phyloP scores from a whole-genome alignment of 2,113 vertebrate species.

The Rattus norvegicus region DNA sequence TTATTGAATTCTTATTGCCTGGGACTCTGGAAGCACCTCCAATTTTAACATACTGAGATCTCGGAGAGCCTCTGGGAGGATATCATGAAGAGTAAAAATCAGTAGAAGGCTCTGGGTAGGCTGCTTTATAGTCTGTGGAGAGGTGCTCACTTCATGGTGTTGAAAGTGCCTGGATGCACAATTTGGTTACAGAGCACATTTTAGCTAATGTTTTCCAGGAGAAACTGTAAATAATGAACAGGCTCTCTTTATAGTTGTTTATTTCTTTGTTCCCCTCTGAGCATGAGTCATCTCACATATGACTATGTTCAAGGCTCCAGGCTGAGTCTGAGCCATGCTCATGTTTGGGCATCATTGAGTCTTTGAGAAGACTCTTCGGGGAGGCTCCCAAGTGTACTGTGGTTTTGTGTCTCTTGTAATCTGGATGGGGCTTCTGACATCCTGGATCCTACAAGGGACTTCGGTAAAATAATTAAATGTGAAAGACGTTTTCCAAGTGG shows the following conservation, averaged over 20 bases:
- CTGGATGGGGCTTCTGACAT: neutral
- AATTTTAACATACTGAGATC: conserved; percentile 10
- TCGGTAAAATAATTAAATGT: neutral
- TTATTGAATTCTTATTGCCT: neutral
- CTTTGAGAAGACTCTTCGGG: neutral
- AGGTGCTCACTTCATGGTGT: neutral
- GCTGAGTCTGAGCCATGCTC: neutral
- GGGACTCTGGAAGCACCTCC: neutral
- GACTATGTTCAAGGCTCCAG: neutral
- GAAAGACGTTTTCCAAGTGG: neutral
- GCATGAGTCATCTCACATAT: neutral
- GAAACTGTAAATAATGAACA: neutral
- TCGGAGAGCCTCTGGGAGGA: neutral
- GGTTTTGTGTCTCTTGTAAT: neutral
- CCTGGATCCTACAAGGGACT: neutral
- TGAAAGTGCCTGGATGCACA: neutral
- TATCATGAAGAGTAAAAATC: neutral
- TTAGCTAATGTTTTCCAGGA: conserved; percentile 33
- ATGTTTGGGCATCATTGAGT: neutral
- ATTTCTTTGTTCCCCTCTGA: neutral
- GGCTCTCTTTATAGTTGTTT: neutral
- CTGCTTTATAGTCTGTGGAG: neutral
- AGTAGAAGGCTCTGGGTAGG: neutral
- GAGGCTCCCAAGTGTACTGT: neutral
- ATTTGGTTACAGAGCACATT: conserved; percentile 24